A percentile compares a stretch with the other conserved stretches of the same genome.
These are phyloP conservation scores for Acestrorhynchus altus DNA, from an alignment of 2,797 vertebrate species.

Conservation along the genomic window DNA sequence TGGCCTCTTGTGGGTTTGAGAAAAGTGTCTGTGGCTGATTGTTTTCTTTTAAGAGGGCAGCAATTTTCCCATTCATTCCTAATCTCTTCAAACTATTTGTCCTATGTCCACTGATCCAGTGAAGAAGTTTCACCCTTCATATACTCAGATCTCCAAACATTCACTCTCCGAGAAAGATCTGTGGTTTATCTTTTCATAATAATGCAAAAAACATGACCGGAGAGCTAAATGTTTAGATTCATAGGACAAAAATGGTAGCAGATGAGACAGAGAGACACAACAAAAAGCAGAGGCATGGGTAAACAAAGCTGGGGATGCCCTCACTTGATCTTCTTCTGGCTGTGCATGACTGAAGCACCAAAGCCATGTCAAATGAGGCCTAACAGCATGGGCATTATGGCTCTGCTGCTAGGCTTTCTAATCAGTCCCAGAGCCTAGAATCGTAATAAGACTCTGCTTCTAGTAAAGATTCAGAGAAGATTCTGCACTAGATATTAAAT, in stretches of 20 bases:
- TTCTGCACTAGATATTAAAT: not conserved
- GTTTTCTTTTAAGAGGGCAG: not conserved
- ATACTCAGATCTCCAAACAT: constrained; percentile 29
- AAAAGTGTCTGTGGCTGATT: not conserved
- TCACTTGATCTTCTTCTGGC: constrained; percentile 54
- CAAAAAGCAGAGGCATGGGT: constrained; percentile 58
- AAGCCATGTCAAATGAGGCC: constrained; percentile 61
- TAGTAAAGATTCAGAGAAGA: no score
- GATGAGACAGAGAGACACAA: constrained; percentile 64
- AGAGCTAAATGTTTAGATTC: constrained; percentile 40
- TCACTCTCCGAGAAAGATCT: constrained; percentile 1
- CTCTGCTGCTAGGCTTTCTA: constrained; percentile 14
- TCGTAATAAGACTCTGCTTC: not conserved
- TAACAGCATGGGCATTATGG: constrained; percentile 42
- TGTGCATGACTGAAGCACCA: constrained; percentile 58
- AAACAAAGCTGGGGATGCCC: constrained; percentile 64
- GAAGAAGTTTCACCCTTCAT: constrained; percentile 19
- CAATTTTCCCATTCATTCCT: not conserved
- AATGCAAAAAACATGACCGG: constrained; percentile 24
- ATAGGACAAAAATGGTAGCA: constrained; percentile 28
- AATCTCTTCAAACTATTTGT: not conserved
- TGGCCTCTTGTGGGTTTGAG: not conserved
- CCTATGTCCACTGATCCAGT: constrained; percentile 1
- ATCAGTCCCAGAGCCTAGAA: constrained; percentile 32
- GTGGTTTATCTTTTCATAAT: constrained; percentile 31